Evolutionary conservation across 2,113 vertebrate species (phyloP), one percentile per base, ranked within the genome.

Genomic region (Proteles cristata): DNA sequence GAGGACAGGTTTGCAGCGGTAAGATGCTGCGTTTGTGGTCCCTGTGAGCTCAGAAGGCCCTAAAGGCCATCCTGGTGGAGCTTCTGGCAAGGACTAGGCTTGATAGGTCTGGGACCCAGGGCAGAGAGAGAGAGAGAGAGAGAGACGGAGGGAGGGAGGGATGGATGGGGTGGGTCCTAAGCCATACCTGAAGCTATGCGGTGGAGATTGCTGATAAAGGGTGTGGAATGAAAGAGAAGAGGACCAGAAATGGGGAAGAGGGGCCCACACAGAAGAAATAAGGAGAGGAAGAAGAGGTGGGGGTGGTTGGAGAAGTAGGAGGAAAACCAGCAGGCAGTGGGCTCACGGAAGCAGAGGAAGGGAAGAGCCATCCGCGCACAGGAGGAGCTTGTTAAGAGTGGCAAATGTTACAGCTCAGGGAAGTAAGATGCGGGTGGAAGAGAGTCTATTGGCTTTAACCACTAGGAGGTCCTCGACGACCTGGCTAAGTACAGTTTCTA

Each of bases 381-480:
- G 96, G 80, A 93, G 63, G 92, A 82, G 85, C 88, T 96, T 92
- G 66, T 83, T 69, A 92, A 73, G 91, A 93, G 73, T 90, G 81
- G 94, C 81, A 94, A 65, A 69, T 93, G 61, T 93, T 97, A 88
- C 84, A 94, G 73, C 73, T 79, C 55, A 45, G 63, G 61, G 88
- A 94, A 92, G 68, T 79, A 90, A 94, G 88, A 90, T 63, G 81
- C 86, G 68, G 92, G 86, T 35, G 83, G 96, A 88, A 96, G 43
- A 90, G 58, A 97, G 80, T 96, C 86, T 96, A 83, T 93, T 97
- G 93, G 88, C 63, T 96, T 97, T 89, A 94, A 84, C 90, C 79
- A 95, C 79, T 96, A 89, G 92, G 93, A 97, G 92, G 87, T 88
- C 95, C 92, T 97, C 69, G 82, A 74, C 8, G 58, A 95, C 97